Percentiles rank a stretch among this genome's conserved stretches.
Evolutionary conservation across 2,113 vertebrate genomes (phyloP).

Genomic region (Nyctereutes procyonoides): DNA sequence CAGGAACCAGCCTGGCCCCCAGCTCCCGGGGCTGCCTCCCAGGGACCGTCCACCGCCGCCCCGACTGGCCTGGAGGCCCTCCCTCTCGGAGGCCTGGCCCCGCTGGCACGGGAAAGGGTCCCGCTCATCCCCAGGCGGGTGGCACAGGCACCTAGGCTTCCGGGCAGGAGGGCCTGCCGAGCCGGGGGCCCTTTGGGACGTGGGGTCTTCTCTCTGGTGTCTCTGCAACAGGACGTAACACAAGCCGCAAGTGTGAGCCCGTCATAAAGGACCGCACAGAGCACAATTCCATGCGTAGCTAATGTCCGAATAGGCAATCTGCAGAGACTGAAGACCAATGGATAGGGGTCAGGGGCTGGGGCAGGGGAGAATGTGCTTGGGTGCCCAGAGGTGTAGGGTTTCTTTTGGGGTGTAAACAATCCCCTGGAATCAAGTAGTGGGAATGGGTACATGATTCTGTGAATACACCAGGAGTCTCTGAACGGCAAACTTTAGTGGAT

Average conservation of each 20-base stretch:
- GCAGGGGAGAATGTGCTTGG: too few relatives aligned
- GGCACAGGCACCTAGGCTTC: background rate
- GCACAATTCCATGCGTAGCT: too few relatives aligned
- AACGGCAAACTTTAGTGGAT: too few relatives aligned
- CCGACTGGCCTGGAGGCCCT: background rate
- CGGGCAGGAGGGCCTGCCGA: background rate
- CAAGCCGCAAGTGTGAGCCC: background rate
- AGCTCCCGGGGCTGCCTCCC: background rate
- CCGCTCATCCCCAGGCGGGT: accelerated
- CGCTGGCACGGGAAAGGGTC: background rate
- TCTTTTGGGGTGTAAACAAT: too few relatives aligned
- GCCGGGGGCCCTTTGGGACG: background rate
- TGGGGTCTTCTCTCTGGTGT: background rate
- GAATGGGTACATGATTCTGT: too few relatives aligned
- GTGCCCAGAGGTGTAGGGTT: too few relatives aligned
- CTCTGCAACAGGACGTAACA: background rate
- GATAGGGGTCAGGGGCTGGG: too few relatives aligned
- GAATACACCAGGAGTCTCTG: too few relatives aligned
- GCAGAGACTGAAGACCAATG: too few relatives aligned
- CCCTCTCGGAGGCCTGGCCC: background rate
- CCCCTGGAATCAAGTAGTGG: too few relatives aligned
- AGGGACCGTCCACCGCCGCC: background rate
- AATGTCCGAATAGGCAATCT: too few relatives aligned
- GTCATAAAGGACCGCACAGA: too few relatives aligned
- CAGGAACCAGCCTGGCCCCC: background rate